Evolutionary conservation across 2,888 invertebrate genomes (phyloP).

Genomic region (Liposcelis brunnea): DNA sequence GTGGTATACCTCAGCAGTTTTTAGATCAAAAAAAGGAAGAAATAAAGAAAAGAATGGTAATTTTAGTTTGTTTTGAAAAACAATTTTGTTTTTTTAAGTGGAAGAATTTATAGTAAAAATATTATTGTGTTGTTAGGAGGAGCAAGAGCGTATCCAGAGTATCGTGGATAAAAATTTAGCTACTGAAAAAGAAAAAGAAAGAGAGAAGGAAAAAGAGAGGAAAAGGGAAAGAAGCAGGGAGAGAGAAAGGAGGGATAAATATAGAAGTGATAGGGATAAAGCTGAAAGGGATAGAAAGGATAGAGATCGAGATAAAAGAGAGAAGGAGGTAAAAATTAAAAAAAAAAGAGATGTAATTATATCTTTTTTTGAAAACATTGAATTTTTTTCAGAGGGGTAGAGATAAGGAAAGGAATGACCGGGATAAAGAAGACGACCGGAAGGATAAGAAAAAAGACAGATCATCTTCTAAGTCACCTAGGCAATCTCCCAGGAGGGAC

Average conservation of each 20-base stretch:
- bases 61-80: too few relatives aligned
- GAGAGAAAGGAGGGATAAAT: slow-evolving; percentile 22
- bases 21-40: slow-evolving; percentile 95
- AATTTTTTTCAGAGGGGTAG: too few relatives aligned
- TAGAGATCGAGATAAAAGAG: slow-evolving; percentile 23
- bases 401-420: too few relatives aligned
- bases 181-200: slow-evolving; percentile 18
- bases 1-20: slow-evolving; percentile 88
- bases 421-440: too few relatives aligned
- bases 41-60: slow-evolving; percentile 72
- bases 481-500: not conserved
- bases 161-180: slow-evolving; percentile 19
- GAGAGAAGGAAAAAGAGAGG: slow-evolving; percentile 21
- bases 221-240: slow-evolving; percentile 27
- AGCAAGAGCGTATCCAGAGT: slow-evolving; percentile 51
- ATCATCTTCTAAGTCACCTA: not conserved
- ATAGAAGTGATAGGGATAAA: slow-evolving; percentile 17
- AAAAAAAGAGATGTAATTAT: slow-evolving; percentile 14
- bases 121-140: slow-evolving; percentile 35
- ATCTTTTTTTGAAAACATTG: slow-evolving; percentile 12
- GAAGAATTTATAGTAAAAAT: slow-evolving; percentile 12
- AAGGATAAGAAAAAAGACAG: slow-evolving; percentile 1
- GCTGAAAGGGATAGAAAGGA: slow-evolving; percentile 16
- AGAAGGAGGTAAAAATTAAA: slow-evolving; percentile 21
- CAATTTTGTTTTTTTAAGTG: too few relatives aligned